Evolutionary conservation across 2,888 invertebrate species (phyloP), one percentile per base, ranked within the genome.

Genomic region (Macrophya annulata): DNA sequence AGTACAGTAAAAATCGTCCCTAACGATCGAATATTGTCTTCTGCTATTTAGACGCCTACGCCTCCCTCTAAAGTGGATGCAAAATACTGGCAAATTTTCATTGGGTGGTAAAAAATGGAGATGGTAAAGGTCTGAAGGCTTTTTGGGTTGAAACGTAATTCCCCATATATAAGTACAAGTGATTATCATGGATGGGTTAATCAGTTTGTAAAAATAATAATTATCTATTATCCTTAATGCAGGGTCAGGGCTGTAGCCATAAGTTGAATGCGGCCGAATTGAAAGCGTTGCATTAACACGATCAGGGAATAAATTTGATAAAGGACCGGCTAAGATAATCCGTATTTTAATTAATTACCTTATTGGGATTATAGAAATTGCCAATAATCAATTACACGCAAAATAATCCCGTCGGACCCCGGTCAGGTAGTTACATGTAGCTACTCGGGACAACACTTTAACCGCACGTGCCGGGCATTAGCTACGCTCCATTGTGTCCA

Each of bases 351-450:
- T 89, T 88, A 89, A 89, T 88, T 88, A 87, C 88, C 88, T 91
- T 90, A 90, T 88, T 88, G 86, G 87, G 88, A 89, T 89, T 89
- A 89, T 90, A 90, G 89, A 88, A 91, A 90, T 90, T 85, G 88
- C 87, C 88, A 88, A 90, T 91, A 91, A 91, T 91, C 90, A 91
- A 91, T 91, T 91, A 87, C 86, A 45, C n/a, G 65, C 17, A 31
- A 37, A 83, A 81, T 81, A 81, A 83, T 83, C 68, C 68, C 65
- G 48, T 48, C 9, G 68, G 62, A 37, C 17, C 31, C 31, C 81
- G 83, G 62, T 43, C 59, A 43, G 59, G 21, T 51, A 71, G 37
- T 8, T 21, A 21, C n/a, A 62, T 31, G 15, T 71, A 48, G 17
- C 40, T 43, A 31, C 37, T n/a, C n/a, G 15, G 81, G 65, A 83